A percentile compares a stretch with the other conserved stretches of the same genome.
These are phyloP conservation scores for Macroramphosus scolopax DNA, from an alignment of 2,797 vertebrate genomes.

Conservation along the genomic window DNA sequence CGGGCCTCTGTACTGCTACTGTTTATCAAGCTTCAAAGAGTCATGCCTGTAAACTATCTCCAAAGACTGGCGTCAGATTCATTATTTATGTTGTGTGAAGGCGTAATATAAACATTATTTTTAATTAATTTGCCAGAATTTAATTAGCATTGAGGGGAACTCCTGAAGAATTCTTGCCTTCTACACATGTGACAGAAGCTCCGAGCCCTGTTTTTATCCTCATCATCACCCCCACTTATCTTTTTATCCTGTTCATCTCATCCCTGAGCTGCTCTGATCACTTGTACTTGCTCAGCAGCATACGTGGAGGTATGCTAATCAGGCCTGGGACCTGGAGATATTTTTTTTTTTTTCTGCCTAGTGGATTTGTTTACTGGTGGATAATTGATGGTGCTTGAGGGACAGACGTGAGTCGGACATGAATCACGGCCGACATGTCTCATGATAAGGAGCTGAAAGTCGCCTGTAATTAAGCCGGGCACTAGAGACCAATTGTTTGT, in stretches of 20 bases:
- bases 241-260: constrained; percentile 50
- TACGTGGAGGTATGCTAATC: constrained; percentile 80
- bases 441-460: constrained; percentile 97
- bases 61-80: no score
- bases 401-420: constrained; percentile 92
- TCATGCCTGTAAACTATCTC: no score
- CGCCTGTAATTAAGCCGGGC: constrained; percentile 97
- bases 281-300: constrained; percentile 57
- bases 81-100: no score
- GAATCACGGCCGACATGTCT: constrained; percentile 89
- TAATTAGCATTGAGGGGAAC: not conserved
- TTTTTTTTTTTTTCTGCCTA: constrained; percentile 77
- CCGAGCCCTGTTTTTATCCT: not conserved
- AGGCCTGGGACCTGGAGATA: constrained; percentile 62
- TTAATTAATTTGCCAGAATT: constrained; percentile 2
- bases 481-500: constrained; percentile 99
- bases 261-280: constrained; percentile 60
- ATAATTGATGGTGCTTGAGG: constrained; percentile 99
- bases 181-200: no score
- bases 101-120: no score
- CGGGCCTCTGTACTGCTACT: not conserved
- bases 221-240: no score
- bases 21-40: no score
- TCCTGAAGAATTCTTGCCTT: constrained; percentile 10
- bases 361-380: constrained; percentile 93